Conservation (phyloP, 2,888 invertebrate species). For the Ophion obscuratus region DNA sequence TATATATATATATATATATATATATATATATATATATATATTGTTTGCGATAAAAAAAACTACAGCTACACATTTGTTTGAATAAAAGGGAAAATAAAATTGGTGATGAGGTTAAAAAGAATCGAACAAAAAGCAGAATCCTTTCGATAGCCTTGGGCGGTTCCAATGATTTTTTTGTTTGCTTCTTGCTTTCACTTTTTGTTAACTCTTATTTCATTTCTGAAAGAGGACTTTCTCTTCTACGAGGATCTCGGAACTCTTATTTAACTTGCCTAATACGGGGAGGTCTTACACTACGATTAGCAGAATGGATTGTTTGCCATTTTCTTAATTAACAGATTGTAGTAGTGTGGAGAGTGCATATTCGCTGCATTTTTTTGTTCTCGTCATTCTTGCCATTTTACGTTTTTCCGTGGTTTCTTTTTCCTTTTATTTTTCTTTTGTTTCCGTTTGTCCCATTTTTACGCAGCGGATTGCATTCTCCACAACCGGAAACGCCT, state of each 20-base stretch:
- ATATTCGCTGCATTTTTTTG: conserved; percentile 29
- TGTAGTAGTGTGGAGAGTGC: conserved; percentile 45
- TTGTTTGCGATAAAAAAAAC: conserved; percentile 35
- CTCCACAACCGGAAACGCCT: conserved; percentile 72
- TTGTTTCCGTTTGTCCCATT: background rate
- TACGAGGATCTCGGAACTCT: conserved; percentile 78
- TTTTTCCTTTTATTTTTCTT: background rate
- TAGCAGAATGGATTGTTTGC: conserved; percentile 76
- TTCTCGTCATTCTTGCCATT: conserved; percentile 6
- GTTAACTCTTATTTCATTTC: conserved; percentile 59
- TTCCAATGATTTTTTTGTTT: conserved; percentile 67
- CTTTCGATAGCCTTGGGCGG: conserved; percentile 77
- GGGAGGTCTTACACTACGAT: conserved; percentile 81
- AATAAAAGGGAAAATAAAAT: conserved; percentile 23
- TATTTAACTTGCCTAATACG: conserved; percentile 77
- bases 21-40: background rate
- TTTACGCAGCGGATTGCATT: conserved; percentile 47
- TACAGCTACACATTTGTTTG: conserved; percentile 5
- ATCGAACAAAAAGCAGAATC: conserved; percentile 76
- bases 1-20: too few relatives aligned
- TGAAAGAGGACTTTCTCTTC: conserved; percentile 76
- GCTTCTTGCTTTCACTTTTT: conserved; percentile 41
- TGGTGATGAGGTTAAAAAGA: conserved; percentile 12
- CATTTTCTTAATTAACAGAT: conserved; percentile 63
- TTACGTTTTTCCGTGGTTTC: conserved; percentile 47